Conservation (phyloP, 2,113 vertebrate genomes). For the Nothocercus nigrocapillus region DNA sequence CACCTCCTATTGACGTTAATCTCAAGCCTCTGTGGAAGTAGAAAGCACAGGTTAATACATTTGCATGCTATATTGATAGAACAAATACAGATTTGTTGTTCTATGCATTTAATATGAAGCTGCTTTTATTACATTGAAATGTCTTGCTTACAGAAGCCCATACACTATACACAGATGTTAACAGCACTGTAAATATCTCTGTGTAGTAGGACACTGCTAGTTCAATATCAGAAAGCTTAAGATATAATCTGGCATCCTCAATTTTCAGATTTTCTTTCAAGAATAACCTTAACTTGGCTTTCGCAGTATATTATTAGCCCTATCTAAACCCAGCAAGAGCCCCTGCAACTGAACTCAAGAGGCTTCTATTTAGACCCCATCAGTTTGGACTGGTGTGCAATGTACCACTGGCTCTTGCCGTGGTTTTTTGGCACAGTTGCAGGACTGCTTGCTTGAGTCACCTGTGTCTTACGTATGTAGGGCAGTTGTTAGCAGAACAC, state of each 20-base stretch:
- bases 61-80: not conserved
- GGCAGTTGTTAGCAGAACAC: not conserved
- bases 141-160: not conserved
- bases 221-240: not conserved
- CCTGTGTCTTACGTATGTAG: fast-evolving
- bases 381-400: not conserved
- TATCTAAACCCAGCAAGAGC: not conserved
- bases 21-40: conserved; percentile 79
- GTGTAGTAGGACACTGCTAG: not conserved
- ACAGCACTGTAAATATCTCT: not conserved
- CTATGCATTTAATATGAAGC: not conserved
- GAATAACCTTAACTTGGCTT: not conserved
- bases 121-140: not conserved
- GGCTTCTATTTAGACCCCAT: not conserved
- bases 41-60: not conserved
- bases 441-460: not conserved
- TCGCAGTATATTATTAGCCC: not conserved
- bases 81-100: not conserved
- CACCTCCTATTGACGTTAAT: conserved; percentile 80
- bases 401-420: not conserved
- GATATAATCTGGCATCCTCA: not conserved
- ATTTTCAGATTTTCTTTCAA: not conserved
- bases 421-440: not conserved
- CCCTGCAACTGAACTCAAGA: not conserved
- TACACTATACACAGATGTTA: not conserved